Evolutionary conservation across 2,113 vertebrate genomes (phyloP), one percentile per base, ranked within the genome.

Genomic region (Onychostoma macrolepis): DNA sequence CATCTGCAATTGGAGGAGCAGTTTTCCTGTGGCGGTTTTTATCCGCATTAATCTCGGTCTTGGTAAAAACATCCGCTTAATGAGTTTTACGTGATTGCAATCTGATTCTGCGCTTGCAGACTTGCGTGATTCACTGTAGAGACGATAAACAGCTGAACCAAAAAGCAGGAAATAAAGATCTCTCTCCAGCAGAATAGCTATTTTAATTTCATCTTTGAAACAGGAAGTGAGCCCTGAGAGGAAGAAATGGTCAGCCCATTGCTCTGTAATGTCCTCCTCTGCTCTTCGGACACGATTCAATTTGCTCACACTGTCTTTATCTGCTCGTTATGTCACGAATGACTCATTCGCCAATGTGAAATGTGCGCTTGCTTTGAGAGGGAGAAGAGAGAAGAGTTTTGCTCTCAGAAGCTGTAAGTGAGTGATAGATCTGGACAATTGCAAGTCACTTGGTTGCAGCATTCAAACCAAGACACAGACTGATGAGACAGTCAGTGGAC

Each of bases 301-400:
- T 88, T 89, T 89, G 78, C 81, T 87, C 77, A 76, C 86, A 69
- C 69, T 48, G 48, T 87, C 87, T 88, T 89, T 85, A 84, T 87
- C 85, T 78, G 58, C 85, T 89, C 53, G 36, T 87, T 81, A 71
- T 83, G 83, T 78, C 86, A 71, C 13, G 30, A 87, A 75, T 87
- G 77, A 85, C 80, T 89, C 85, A 81, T 74, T 75, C 80, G 71
- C 79, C 71, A 45, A 83, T 78, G 85, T 75, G 78, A 80, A 83
- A 74, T 58, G 50, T 81, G 72, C 41, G 53, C 86, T 72, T 56
- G 15, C 83, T 67, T 63, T 11, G 43, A 12, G 67, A 74, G 43
- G 3, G 53, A 65, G 43, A 36, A 50, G 58, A 65, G 36, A 67
- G 45, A 45, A 48, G 30, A 28, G 38, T 30, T 67, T 74, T 78